Evolutionary conservation across 2,113 vertebrate species (phyloP), one percentile per base, ranked within the genome.

Genomic region (Xiphophorus hellerii): DNA sequence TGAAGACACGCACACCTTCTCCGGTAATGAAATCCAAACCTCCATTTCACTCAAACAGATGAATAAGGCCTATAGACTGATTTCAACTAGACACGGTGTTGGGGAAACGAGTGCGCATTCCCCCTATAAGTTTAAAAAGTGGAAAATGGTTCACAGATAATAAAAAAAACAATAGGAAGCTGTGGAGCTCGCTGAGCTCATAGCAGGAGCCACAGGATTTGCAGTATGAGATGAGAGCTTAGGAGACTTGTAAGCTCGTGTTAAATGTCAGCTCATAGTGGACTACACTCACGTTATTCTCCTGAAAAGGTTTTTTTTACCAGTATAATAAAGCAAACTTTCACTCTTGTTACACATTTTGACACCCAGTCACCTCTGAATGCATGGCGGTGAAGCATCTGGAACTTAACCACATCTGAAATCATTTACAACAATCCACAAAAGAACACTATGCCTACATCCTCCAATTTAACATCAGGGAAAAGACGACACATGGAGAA

Each of bases 61-160:
- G 75, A 71, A 74, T 64, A 63, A 83, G 77, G 30, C 39, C 60
- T 31, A 73, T 54, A 78, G 66, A 61, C 30, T 11, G 64, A 69
- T 74, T 85, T 29, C n/a, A 81, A 76, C 76, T 33, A 61, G 70
- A 82, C 71, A 31, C 35, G 20, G 44, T 62, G 69, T 77, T 62
- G 82, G 87, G 87, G 76, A 75, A 81, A 30, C 83, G 76, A 79
- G 78, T 78, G 84, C 70, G 73, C 60, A 48, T 85, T 84, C 67
- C 75, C 65, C 68, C 71, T 64, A 42, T 62, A 76, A 84, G 83
- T 86, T 88, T 74, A 74, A 82, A 82, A 84, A 86, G 80, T 86
- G 84, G 77, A 86, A 85, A 89, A 84, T 89, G 71, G 78, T 91
- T 90, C 85, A 87, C 84, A 87, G 83, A 29, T 90, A 86, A 91